A percentile compares a stretch with the other conserved stretches of the same genome.
These are phyloP conservation scores for Falco columbarius DNA, from an alignment of 2,797 vertebrate species.

Conservation along the genomic window DNA sequence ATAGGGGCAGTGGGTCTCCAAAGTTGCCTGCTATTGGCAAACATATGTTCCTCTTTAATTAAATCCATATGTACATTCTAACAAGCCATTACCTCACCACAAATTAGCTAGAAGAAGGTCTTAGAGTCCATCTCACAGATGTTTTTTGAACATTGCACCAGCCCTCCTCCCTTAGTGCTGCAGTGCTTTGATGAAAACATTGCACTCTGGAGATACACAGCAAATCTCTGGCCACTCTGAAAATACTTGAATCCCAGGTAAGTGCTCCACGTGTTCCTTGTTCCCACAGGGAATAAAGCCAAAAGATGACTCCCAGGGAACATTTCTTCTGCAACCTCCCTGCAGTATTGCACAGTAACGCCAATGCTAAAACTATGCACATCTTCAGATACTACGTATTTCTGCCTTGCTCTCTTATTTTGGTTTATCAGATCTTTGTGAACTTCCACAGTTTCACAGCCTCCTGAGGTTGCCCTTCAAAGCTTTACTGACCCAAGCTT, in stretches of 20 bases:
- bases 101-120: background rate
- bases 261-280: background rate
- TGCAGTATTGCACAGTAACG: background rate
- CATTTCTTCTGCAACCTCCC: background rate
- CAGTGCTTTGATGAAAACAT: accelerated
- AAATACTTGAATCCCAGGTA: background rate
- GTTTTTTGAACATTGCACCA: background rate
- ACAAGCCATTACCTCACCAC: background rate
- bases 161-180: background rate
- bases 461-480: background rate
- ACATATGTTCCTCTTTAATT: background rate
- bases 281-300: background rate
- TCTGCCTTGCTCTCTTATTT: background rate
- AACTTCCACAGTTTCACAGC: background rate
- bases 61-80: accelerated
- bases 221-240: background rate
- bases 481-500: background rate
- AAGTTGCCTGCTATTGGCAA: background rate
- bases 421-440: background rate
- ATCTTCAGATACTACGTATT: background rate
- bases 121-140: background rate
- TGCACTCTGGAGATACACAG: background rate
- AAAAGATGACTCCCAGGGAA: background rate
- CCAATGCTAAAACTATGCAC: background rate
- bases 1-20: background rate